Conservation (phyloP, 2,797 vertebrate genomes). For the Perodicticus potto region DNA sequence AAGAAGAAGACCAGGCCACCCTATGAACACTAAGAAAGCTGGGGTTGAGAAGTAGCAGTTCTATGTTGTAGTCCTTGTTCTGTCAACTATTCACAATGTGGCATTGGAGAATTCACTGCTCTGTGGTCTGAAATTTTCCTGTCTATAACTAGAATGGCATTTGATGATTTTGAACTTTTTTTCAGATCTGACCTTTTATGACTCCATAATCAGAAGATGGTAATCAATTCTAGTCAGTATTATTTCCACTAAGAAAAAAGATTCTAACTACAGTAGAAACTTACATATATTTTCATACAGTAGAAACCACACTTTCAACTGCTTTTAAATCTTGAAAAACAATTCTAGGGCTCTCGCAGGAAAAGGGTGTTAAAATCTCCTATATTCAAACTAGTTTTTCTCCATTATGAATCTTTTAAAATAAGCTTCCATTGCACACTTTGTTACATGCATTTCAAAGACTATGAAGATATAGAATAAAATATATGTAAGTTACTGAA, state of each 20-base stretch:
- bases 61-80: rapidly evolving
- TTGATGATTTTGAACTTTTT: not conserved
- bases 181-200: not conserved
- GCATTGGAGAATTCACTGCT: not conserved
- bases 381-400: constrained; percentile 47
- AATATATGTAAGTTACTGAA: constrained; percentile 19
- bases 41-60: not conserved
- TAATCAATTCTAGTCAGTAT: not conserved
- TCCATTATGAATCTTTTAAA: constrained; percentile 37
- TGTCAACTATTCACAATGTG: not conserved
- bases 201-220: not conserved
- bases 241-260: not conserved
- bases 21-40: not conserved
- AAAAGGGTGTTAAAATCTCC: not conserved
- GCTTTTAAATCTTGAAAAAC: constrained; percentile 33
- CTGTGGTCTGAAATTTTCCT: not conserved
- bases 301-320: constrained; percentile 10
- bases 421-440: constrained; percentile 46
- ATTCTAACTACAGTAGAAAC: not conserved
- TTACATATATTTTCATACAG: too few relatives aligned
- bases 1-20: not conserved
- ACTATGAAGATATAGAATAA: not conserved
- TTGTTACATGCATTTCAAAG: constrained; percentile 59
- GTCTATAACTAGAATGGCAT: not conserved
- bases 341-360: not conserved